Percentiles rank a stretch among this genome's conserved stretches.
Conservation (phyloP, 1,140 invertebrate genomes). For the Drosophila orena region DNA sequence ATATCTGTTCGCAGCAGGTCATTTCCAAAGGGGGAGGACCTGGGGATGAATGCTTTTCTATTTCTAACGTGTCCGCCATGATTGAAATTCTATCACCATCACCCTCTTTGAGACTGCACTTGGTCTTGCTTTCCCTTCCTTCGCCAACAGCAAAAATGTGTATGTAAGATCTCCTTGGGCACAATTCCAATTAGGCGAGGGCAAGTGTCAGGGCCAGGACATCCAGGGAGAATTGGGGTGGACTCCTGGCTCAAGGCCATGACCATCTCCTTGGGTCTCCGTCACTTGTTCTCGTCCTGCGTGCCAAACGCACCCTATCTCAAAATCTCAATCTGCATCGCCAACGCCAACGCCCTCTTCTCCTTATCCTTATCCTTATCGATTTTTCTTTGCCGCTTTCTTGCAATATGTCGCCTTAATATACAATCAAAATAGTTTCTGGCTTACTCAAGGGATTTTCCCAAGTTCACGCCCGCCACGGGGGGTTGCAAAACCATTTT, state of each 20-base stretch:
- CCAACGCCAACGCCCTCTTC: not conserved
- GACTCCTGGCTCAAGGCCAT: constrained; percentile 46
- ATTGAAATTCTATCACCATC: constrained; percentile 58
- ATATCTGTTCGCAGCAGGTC: constrained; percentile 73
- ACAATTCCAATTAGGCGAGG: constrained; percentile 45
- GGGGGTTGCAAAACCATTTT: constrained; percentile 67
- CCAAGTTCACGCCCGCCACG: constrained; percentile 12
- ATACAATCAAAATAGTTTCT: constrained; percentile 30
- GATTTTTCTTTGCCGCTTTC: constrained; percentile 24
- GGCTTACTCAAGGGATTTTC: constrained; percentile 22
- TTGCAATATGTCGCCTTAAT: constrained; percentile 28
- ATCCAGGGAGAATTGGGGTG: constrained; percentile 33
- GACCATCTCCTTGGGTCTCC: constrained; percentile 13
- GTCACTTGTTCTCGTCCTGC: constrained; percentile 13
- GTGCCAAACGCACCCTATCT: constrained; percentile 41
- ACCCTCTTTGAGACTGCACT: constrained; percentile 26
- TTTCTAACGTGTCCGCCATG: constrained; percentile 67
- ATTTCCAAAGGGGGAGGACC: constrained; percentile 17
- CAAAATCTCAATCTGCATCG: constrained; percentile 21
- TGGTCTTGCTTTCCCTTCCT: constrained; percentile 8
- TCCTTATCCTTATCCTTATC: constrained; percentile 23
- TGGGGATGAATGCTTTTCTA: constrained; percentile 38
- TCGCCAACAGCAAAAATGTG: not conserved
- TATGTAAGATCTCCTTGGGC: constrained; percentile 30
- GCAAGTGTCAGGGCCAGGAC: constrained; percentile 33